A percentile compares a stretch with the other conserved stretches of the same genome.
phyloP scores from a whole-genome alignment of 1,140 invertebrate genomes.

The Leptonema lineaticorne region DNA sequence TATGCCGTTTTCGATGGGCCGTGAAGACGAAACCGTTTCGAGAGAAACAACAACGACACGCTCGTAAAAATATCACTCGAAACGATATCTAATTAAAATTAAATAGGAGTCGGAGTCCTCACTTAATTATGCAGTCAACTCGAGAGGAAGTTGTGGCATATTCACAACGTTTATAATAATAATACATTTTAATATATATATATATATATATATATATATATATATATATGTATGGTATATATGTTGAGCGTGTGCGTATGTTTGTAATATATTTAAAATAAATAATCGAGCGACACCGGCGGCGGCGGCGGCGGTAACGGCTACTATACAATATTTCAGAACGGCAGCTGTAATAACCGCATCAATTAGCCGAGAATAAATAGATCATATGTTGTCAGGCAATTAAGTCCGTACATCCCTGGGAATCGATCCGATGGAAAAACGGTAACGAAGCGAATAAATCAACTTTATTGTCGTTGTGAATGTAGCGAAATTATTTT shows the following conservation, averaged over 20 bases:
- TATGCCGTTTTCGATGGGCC: slow-evolving; percentile 9
- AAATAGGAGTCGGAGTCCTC: slow-evolving; percentile 20
- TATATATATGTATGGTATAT: too few relatives aligned
- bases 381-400: slow-evolving; percentile 29
- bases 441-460: too few relatives aligned
- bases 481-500: too few relatives aligned
- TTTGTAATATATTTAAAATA: too few relatives aligned
- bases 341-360: slow-evolving; percentile 20
- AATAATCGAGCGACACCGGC: too few relatives aligned
- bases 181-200: too few relatives aligned
- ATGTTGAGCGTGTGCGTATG: too few relatives aligned
- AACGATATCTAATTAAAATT: slow-evolving; percentile 33
- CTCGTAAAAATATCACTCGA: slow-evolving; percentile 23
- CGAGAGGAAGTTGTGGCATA: neutral
- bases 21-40: slow-evolving; percentile 1
- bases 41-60: slow-evolving; percentile 23
- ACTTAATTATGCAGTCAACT: slow-evolving; percentile 27
- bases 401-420: neutral
- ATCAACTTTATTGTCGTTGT: too few relatives aligned
- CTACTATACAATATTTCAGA: neutral
- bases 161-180: too few relatives aligned
- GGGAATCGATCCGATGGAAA: neutral
- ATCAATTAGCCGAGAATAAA: slow-evolving; percentile 23
- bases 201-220: too few relatives aligned
- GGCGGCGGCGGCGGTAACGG: neutral